phyloP scores from a whole-genome alignment of 2,113 vertebrate genomes.

The Melanerpes formicivorus region DNA sequence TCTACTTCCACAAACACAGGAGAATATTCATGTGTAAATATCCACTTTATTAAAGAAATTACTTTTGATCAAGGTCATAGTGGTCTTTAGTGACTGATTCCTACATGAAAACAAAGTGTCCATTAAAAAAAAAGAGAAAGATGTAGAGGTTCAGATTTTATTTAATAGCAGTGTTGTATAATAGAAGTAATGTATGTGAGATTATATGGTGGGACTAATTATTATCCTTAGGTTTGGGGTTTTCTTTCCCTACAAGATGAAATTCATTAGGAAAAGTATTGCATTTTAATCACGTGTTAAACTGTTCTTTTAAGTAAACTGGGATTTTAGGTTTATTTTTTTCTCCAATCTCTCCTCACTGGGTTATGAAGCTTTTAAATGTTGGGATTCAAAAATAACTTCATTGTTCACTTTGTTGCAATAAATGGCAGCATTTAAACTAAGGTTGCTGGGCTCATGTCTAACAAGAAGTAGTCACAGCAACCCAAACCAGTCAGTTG shows the following conservation, averaged over 20 bases:
- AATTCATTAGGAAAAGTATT: background rate
- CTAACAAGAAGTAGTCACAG: background rate
- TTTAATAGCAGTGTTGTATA: background rate
- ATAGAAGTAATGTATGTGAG: background rate
- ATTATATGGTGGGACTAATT: background rate
- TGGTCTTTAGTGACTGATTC: background rate
- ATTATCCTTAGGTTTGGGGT: background rate
- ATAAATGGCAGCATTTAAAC: background rate
- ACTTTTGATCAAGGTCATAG: background rate
- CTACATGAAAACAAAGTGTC: background rate
- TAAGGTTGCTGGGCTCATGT: background rate
- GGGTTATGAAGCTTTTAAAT: background rate
- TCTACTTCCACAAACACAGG: background rate
- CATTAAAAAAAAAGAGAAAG: background rate
- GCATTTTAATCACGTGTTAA: background rate
- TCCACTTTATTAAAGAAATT: background rate
- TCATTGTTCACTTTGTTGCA: background rate
- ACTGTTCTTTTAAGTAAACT: background rate
- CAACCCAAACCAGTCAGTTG: background rate
- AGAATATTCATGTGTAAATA: background rate
- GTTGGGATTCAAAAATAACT: background rate
- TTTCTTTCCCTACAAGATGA: background rate
- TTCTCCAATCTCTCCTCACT: background rate
- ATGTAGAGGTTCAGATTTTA: background rate
- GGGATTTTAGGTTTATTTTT: background rate